Base-by-base conservation (phyloP, 2,888 invertebrate genomes). In the Mesorhabditis belari region DNA sequence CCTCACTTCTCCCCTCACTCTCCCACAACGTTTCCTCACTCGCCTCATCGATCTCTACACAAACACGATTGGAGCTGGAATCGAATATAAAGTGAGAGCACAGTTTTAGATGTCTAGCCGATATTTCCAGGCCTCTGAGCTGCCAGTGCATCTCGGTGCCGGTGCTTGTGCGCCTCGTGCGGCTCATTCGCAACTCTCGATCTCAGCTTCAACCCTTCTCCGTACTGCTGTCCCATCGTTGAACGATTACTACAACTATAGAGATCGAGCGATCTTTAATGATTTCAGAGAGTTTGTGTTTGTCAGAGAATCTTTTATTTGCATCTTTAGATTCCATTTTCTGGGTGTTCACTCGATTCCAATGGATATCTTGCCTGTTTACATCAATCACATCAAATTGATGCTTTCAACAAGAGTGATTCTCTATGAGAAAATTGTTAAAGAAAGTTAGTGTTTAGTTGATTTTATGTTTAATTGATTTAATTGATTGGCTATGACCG, bases 1-100 rank as follows among this genome's bases (percentile, higher is more conserved):
- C 17, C 53, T 49, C 12, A n/a, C 24, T 19, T 35, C 56, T 3
- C 57, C 63, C 4, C 52, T 63, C 21, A 51, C 53, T 12, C 49
- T 63, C 5, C 60, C 63, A 3, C 57, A 62, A 6, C 28, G 28
- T 12, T 49, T 53, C 35, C 24, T 62, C n/a, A 25, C 29, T 23
- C 44, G 44, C 6, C 25, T 62, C 26, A 9, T 35, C 44, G 44
- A 35, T n/a, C 44, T 35, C 44, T 35, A 35, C 44, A 35, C 12
- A n/a, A n/a, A 35, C 44, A 35, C 44, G 44, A 1, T 35, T 9
- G 44, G 44, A 17, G 44, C 44, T n/a, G 44, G 44, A 35, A 35
- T 35, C 1, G 44, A 35, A n/a, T 35, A 35, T n/a, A n/a, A n/a
- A n/a, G n/a, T n/a, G n/a, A n/a, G n/a, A n/a, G n/a, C n/a, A n/a